Base-by-base conservation (phyloP, 2,888 invertebrate genomes). In the Latrodectus hesperus region DNA sequence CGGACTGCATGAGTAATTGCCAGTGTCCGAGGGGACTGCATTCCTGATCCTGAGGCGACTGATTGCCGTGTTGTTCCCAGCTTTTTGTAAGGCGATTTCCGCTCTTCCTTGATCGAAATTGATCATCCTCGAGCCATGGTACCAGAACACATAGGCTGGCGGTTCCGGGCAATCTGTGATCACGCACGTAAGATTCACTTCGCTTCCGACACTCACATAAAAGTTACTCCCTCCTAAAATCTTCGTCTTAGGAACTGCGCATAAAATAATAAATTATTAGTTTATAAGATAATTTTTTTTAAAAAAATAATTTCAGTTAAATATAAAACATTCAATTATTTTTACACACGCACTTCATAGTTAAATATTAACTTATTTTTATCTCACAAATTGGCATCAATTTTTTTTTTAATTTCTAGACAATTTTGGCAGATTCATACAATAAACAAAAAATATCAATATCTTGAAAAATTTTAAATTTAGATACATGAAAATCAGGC, bases 131-230 rank as follows among this genome's bases (percentile, higher is more conserved):
- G 96, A 95, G 94, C 97, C 97, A 94, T 97, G 97, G 93, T 96
- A 97, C 97, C 97, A 97, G 94, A 97, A 97, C 92, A 97, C 97
- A 94, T 96, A 97, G 93, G 97, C 96, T 90, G 97, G 97, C 90
- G 97, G 97, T 92, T 95, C 96, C 82, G 97, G 97, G 92, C 97
- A 97, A 96, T 97, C 94, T 91, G 96, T 96, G 93, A 97, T 97
- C 91, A 97, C 95, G 94, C 97, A 98, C 93, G 96, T 96, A 91
- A 98, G 94, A 92, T 95, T 95, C 86, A 97, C 93, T 74, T 96
- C 95, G 71, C 96, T 96, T 60, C 97, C 97, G 12, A 96, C 96
- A 91, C 96, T 96, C 90, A 97, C 94, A 92, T 96, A 97, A 92
- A 97, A 96, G 92, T 97, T 96, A 78, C 95, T 94, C 3, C 96